Conservation (phyloP, 2,113 vertebrate genomes). For the Cardinalis cardinalis region DNA sequence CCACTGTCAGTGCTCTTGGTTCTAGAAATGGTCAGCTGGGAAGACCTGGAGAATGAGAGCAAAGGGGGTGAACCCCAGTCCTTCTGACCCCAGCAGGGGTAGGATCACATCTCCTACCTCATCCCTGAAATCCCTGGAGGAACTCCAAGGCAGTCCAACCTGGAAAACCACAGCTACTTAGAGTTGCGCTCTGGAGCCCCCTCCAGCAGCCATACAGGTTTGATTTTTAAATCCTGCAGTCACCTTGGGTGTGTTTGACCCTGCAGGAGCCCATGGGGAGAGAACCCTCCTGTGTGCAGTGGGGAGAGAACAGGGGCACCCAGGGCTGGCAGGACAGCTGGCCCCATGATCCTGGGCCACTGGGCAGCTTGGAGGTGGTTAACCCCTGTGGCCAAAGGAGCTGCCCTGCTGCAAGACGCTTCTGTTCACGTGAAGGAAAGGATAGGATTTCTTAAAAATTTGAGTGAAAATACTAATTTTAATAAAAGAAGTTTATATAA, state of each 20-base stretch:
- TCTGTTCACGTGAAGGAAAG: neutral
- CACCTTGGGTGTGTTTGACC: neutral
- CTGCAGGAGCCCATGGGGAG: neutral
- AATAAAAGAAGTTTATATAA: conserved; percentile 44
- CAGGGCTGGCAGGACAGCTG: neutral
- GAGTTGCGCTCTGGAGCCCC: neutral
- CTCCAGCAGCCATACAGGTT: neutral
- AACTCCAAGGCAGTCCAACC: neutral
- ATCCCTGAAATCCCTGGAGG: neutral
- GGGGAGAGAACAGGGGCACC: neutral
- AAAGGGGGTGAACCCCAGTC: neutral
- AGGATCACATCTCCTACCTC: neutral
- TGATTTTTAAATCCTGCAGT: neutral
- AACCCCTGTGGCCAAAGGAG: neutral
- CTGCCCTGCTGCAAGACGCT: neutral
- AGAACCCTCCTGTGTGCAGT: rapidly evolving
- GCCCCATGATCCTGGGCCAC: neutral
- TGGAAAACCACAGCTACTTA: no score
- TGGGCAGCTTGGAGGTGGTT: neutral
- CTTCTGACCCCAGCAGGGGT: rapidly evolving
- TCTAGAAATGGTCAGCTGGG: neutral
- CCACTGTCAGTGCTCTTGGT: rapidly evolving
- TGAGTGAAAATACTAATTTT: conserved; percentile 13
- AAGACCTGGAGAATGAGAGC: rapidly evolving
- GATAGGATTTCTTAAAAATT: neutral